Percentiles rank a stretch among this genome's conserved stretches.
Evolutionary conservation across 2,113 vertebrate genomes (phyloP).

Genomic region (Phyllostomus discolor): DNA sequence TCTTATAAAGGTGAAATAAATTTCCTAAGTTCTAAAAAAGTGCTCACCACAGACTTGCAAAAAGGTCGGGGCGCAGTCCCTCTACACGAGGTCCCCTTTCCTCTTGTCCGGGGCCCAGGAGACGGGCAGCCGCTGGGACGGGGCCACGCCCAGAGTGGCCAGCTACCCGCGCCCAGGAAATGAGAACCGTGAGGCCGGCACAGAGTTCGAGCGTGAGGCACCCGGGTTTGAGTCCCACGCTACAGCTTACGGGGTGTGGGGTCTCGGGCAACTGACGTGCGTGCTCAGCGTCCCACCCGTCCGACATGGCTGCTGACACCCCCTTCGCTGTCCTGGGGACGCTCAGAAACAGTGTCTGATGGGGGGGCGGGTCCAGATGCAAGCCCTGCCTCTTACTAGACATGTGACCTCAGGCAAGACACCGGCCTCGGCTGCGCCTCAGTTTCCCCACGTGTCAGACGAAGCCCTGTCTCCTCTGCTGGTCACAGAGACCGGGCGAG

Average conservation of each 20-base stretch:
- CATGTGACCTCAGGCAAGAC: background rate
- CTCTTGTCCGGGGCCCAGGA: background rate
- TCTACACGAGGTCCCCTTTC: background rate
- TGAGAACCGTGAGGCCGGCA: background rate
- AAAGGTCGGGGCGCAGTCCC: background rate
- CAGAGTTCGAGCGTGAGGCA: background rate
- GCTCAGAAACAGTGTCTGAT: background rate
- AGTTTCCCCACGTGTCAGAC: background rate
- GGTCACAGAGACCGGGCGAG: background rate
- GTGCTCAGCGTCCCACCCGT: background rate
- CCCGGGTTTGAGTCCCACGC: background rate
- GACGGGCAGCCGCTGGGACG: background rate
- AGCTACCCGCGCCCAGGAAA: background rate
- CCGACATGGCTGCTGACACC: background rate
- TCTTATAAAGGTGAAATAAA: background rate
- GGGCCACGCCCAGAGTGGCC: background rate
- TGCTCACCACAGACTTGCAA: too few relatives aligned
- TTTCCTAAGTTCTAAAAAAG: background rate
- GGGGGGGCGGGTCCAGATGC: background rate
- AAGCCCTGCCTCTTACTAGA: background rate
- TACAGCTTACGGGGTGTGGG: background rate
- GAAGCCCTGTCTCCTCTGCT: background rate
- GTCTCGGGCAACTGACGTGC: background rate
- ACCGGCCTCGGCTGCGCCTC: background rate
- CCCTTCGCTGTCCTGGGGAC: accelerated